These are phyloP conservation scores for Acrobasis suavella DNA, from an alignment of 2,888 invertebrate species.

Conservation along the genomic window DNA sequence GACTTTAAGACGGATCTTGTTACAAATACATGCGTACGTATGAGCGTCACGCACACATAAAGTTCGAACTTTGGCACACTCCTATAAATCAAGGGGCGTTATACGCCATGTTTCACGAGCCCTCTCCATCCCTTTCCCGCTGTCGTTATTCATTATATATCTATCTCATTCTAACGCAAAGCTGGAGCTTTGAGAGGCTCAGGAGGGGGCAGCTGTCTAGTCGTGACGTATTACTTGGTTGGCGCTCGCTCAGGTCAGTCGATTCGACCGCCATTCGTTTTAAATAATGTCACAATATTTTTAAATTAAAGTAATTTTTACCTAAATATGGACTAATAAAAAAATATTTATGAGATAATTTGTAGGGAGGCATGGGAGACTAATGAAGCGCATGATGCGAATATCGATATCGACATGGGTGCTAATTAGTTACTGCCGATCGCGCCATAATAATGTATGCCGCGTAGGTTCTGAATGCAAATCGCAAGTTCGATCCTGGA, in stretches of 20 bases:
- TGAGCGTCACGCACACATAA: slow-evolving; percentile 72
- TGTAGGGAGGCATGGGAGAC: slow-evolving; percentile 30
- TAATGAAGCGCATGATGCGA: slow-evolving; percentile 67
- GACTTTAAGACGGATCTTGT: background rate
- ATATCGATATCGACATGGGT: slow-evolving; percentile 71
- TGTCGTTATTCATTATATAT: slow-evolving; percentile 52
- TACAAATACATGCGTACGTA: slow-evolving; percentile 23
- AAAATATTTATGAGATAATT: slow-evolving; percentile 4
- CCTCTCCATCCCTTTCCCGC: slow-evolving; percentile 68
- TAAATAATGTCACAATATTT: slow-evolving; percentile 45
- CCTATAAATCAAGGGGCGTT: slow-evolving; percentile 83
- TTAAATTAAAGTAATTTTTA: slow-evolving; percentile 30
- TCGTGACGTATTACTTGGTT: slow-evolving; percentile 79
- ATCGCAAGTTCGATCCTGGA: slow-evolving; percentile 80
- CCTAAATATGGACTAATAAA: background rate
- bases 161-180: slow-evolving; percentile 66
- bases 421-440: slow-evolving; percentile 72
- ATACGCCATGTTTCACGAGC: slow-evolving; percentile 82
- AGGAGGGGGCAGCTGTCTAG: slow-evolving; percentile 76
- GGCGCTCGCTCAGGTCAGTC: slow-evolving; percentile 71
- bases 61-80: slow-evolving; percentile 79
- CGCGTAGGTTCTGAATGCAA: slow-evolving; percentile 76
- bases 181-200: slow-evolving; percentile 62
- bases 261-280: slow-evolving; percentile 47
- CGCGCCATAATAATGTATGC: slow-evolving; percentile 72